Evolutionary conservation across 2,113 vertebrate species (phyloP), one percentile per base, ranked within the genome.

Genomic region (Chloropsis cyanopogon): DNA sequence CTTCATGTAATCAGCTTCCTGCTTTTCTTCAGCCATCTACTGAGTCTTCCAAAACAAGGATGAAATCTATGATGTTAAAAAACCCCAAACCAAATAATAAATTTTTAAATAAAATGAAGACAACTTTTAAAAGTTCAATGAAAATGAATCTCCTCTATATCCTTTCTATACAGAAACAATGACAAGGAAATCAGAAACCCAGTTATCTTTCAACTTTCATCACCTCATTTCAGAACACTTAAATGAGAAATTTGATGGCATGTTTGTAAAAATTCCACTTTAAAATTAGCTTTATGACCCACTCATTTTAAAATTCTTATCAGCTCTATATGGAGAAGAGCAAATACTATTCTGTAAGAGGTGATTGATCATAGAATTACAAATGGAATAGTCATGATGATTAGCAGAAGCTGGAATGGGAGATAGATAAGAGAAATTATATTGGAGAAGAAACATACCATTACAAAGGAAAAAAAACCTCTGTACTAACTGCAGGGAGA

Each of bases 261-360:
- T 26, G 41, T 81, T 92, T 75, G 80, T 77, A 76, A 79, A 81
- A 91, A 64, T 54, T 56, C 26, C 35, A 31, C 60, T 92, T 92
- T 64, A 72, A 75, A 93, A 84, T 95, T 68, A 71, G 65, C 22
- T 94, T 83, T 71, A 28, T 89, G 80, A 75, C 60, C 92, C 24
- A 52, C n/a, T 86, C 17, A 7, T 88, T 94, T 94, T 19, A 72
- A 92, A 93, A 52, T 60, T 85, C n/a, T 82, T 86, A n/a, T 84
- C 72, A 64, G 57, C 52, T 91, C 9, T 64, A 6, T 70, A 26
- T 37, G 37, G 41, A 64, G 76, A 66, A 65, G 52, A 88, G 53
- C 37, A 92, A 93, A 83, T 84, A 54, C 39, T 71, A 29, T 71
- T 89, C 65, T 75, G 15, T 47, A 28, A 44, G 69, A 75, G 52